phyloP scores from a whole-genome alignment of 2,797 vertebrate genomes.

The Ptychobarbus kaznakovi region DNA sequence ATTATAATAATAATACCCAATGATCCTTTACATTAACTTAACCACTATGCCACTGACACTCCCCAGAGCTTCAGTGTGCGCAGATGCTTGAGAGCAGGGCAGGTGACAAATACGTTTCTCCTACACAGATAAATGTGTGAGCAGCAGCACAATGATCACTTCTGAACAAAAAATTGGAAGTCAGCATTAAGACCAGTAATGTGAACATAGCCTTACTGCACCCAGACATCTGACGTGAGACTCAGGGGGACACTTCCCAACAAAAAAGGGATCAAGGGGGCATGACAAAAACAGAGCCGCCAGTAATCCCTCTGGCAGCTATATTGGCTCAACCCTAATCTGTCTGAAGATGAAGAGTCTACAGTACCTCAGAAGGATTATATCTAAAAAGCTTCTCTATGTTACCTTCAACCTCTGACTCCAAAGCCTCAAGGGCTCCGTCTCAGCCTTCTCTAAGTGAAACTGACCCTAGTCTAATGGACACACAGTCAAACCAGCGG shows the following conservation, averaged over 20 bases:
- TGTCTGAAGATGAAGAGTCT: constrained; percentile 64
- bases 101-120: background rate
- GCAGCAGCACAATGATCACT: background rate
- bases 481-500: constrained; percentile 37
- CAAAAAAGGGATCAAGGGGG: constrained; percentile 62
- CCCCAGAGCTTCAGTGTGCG: background rate
- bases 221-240: constrained; percentile 55
- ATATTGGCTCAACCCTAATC: constrained; percentile 61
- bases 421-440: constrained; percentile 50
- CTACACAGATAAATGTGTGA: background rate
- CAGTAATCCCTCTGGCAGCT: constrained; percentile 65
- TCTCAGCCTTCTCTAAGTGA: constrained; percentile 53
- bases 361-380: constrained; percentile 65
- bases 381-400: constrained; percentile 70
- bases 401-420: constrained; percentile 73
- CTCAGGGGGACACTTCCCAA: constrained; percentile 61
- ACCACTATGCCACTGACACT: background rate
- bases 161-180: constrained; percentile 22
- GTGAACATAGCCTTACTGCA: constrained; percentile 49
- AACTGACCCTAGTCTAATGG: constrained; percentile 54
- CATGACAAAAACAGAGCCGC: constrained; percentile 60
- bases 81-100: background rate
- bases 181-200: constrained; percentile 36
- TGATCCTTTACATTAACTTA: background rate
- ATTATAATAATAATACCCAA: too few species aligned